These are phyloP conservation scores for Aphyosemion australe DNA, from an alignment of 2,113 vertebrate species.

Conservation along the genomic window DNA sequence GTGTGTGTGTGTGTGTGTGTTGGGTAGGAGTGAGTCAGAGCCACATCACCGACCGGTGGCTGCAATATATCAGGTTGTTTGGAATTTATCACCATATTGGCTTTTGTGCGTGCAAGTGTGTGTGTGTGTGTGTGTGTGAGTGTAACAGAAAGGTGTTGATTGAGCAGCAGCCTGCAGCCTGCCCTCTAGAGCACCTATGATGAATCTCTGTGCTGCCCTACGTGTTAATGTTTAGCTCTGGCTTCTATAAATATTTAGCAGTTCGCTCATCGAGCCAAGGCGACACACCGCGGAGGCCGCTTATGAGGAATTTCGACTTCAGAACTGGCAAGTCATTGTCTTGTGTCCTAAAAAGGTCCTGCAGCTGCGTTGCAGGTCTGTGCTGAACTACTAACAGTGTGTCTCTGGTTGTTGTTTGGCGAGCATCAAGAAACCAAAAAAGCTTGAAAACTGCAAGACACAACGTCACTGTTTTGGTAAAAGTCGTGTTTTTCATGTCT, in stretches of 20 bases:
- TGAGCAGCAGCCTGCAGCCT: constrained; percentile 53
- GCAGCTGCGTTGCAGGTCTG: constrained; percentile 19
- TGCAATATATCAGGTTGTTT: constrained; percentile 58
- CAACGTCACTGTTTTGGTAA: not conserved
- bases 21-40: constrained; percentile 70
- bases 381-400: not conserved
- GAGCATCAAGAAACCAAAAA: constrained; percentile 8
- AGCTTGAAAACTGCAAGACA: not conserved
- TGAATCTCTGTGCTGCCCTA: constrained; percentile 49
- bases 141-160: constrained; percentile 50
- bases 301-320: constrained; percentile 46
- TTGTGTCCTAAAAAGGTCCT: constrained; percentile 60
- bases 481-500: not conserved
- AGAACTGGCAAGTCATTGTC: constrained; percentile 25
- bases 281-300: constrained; percentile 26
- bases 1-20: constrained; percentile 26
- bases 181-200: constrained; percentile 50
- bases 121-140: constrained; percentile 3
- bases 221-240: constrained; percentile 64
- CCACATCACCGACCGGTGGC: constrained; percentile 62
- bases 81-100: constrained; percentile 54
- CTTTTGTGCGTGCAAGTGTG: constrained; percentile 24
- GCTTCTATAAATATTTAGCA: constrained; percentile 72
- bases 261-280: constrained; percentile 44
- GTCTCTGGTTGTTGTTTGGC: constrained; percentile 5